A percentile compares a stretch with the other conserved stretches of the same genome.
These are phyloP conservation scores for Napeogenes inachia DNA, from an alignment of 2,888 invertebrate genomes.

Conservation along the genomic window DNA sequence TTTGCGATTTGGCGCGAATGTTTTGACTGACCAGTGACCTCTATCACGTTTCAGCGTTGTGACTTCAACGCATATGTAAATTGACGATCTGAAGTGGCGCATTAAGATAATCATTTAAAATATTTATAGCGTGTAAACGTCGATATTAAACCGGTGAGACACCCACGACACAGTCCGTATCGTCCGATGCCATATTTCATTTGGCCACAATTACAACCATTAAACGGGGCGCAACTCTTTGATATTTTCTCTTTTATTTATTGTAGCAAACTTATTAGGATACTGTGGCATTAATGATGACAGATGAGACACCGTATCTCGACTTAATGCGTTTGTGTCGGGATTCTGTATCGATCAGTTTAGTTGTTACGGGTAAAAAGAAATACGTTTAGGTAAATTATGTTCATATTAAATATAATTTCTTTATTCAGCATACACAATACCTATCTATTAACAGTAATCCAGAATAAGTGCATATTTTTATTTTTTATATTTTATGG, in stretches of 20 bases:
- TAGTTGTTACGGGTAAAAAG: slow-evolving; percentile 44
- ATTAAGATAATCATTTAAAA: slow-evolving; percentile 66
- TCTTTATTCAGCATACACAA: slow-evolving; percentile 36
- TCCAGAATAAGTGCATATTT: background rate
- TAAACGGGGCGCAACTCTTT: slow-evolving; percentile 73
- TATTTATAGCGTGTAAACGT: slow-evolving; percentile 72
- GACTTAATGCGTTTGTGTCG: slow-evolving; percentile 62
- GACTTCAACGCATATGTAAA: slow-evolving; percentile 49
- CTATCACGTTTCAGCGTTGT: slow-evolving; percentile 36
- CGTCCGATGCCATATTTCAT: slow-evolving; percentile 67
- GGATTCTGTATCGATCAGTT: slow-evolving; percentile 47
- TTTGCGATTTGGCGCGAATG: slow-evolving; percentile 51
- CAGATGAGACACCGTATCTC: slow-evolving; percentile 66
- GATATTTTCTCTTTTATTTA: slow-evolving; percentile 69
- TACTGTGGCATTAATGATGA: slow-evolving; percentile 75
- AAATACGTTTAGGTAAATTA: slow-evolving; percentile 46
- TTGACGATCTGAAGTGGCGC: slow-evolving; percentile 51
- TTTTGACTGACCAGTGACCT: slow-evolving; percentile 44
- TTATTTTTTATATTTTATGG: no score
- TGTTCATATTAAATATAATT: slow-evolving; percentile 40
- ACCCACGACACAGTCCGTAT: slow-evolving; percentile 61
- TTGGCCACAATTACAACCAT: slow-evolving; percentile 74
- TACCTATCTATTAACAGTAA: slow-evolving; percentile 12
- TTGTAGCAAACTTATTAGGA: slow-evolving; percentile 75
- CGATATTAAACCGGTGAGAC: slow-evolving; percentile 66